Base-by-base conservation (phyloP, 2,888 invertebrate genomes). In the Drosophila limbata region DNA sequence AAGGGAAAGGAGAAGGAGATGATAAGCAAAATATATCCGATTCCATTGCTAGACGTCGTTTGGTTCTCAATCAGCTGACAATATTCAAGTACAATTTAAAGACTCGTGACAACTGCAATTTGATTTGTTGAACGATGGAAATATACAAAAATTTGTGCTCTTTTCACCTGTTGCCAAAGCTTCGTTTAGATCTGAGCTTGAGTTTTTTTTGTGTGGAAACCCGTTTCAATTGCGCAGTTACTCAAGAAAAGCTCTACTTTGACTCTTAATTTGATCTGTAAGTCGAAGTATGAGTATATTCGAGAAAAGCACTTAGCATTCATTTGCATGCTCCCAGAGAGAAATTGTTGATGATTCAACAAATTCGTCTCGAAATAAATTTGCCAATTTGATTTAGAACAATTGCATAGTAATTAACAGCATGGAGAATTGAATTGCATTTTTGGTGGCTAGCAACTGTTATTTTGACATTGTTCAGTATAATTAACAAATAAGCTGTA, bases 161-260 rank as follows among this genome's bases (percentile, higher is more conserved):
- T 47, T 51, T 13, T 6, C 42, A 52, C 48, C 19, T 51, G 47
- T 61, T 45, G 21, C 28, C 4, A 4, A n/a, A 61, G 63, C 63
- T 61, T 57, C 13, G 31, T 19, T 19, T 13, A 35, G 31, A 13
- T 52, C 57, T 25, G 17, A 67, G 83, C 53, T 70, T 53, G 51
- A 69, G 59, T 56, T 37, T 11, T 33, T 53, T 44, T 42, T 9
- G 9, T 4, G 13, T 44, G 5, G 4, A 15, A 76, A 78, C 78
- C 71, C 25, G 81, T 77, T 88, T 71, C 42, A 81, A 84, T 67
- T 87, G 73, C 88, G 84, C 79, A 74, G 69, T 57, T 52, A 53
- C 37, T 48, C 33, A 19, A 69, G 35, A 19, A 45, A 44, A 37
- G 56, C 60, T 68, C 25, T 2, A n/a, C 15, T 56, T 71, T 9